Evolutionary conservation across 1,140 invertebrate species (phyloP), one percentile per base, ranked within the genome.

Genomic region (Drosophila willistoni): DNA sequence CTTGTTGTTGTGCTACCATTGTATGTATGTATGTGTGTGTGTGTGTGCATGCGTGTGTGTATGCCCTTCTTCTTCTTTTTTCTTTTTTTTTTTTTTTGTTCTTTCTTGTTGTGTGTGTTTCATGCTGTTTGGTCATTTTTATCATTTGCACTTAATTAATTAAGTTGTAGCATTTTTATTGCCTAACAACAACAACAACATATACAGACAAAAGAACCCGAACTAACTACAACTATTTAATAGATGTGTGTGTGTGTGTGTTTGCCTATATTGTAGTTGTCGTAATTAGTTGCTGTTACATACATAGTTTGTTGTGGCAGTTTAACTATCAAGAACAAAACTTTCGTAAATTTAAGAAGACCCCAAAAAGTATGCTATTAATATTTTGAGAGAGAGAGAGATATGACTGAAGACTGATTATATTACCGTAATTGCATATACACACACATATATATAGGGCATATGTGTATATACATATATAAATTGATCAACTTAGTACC

Each of bases 141-240:
- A 87, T 89, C 84, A 87, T 87, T 87, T 89, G 84, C 84, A 87
- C 84, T 89, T 84, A 87, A 87, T 89, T 87, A 87, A 87, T 87
- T 87, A 87, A 89, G 84, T 84, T 89, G 84, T 84, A 87, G 85
- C 79, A 81, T 67, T 89, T 89, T 87, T 87, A 87, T 87, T 87
- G 83, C 79, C 64, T 72, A 76, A 64, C 70, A 85, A 54, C 81
- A 84, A 51, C 55, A 73, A 14, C 64, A 25, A 25, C 22, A 25
- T 25, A 82, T 51, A 51, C 1, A 51, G 19, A 66, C 44, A 47
- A 47, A 17, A 47, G 44, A 17, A 19, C 14, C 14, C 44, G 3
- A 51, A 22, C 17, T 36, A 76, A 56, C 47, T 54, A 47, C 51
- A 29, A 66, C 56, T 22, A 68, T 44, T 62, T 51, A 67, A 68